Evolutionary conservation across 2,113 vertebrate species (phyloP).

Genomic region (Campylomormyrus numenius): DNA sequence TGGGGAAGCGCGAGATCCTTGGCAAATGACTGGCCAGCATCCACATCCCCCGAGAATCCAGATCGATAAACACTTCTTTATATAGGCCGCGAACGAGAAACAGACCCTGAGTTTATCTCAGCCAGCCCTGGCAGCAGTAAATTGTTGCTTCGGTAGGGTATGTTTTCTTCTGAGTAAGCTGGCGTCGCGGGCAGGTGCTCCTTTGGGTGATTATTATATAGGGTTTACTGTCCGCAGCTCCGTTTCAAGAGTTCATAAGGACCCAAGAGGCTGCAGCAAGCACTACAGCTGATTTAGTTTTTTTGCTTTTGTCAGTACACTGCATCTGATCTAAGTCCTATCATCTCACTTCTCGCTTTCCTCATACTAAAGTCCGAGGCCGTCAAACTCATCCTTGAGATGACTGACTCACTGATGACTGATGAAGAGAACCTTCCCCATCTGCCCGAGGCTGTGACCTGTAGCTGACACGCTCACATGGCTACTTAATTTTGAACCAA

Average conservation of each 20-base stretch:
- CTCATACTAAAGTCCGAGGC: neutral
- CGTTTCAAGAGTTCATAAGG: neutral
- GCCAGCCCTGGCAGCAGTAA: neutral
- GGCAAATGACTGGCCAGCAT: neutral
- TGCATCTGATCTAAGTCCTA: neutral
- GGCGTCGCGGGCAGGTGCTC: neutral
- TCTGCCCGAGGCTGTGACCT: neutral
- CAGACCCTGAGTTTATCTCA: neutral
- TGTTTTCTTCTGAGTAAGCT: neutral
- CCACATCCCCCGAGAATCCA: neutral
- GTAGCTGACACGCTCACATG: neutral
- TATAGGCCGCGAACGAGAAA: neutral
- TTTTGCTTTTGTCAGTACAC: neutral
- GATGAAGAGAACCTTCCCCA: neutral
- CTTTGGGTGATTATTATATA: constrained; percentile 3
- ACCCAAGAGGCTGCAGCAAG: neutral
- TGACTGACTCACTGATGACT: neutral
- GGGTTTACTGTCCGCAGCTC: neutral
- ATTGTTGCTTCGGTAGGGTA: neutral
- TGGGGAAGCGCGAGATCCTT: neutral
- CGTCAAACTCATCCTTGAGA: neutral
- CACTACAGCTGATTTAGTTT: neutral
- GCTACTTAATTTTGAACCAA: neutral
- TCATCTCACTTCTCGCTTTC: neutral
- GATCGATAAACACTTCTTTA: neutral